Evolutionary conservation across 2,113 vertebrate species (phyloP).

Genomic region (Coryphaenoides rupestris): DNA sequence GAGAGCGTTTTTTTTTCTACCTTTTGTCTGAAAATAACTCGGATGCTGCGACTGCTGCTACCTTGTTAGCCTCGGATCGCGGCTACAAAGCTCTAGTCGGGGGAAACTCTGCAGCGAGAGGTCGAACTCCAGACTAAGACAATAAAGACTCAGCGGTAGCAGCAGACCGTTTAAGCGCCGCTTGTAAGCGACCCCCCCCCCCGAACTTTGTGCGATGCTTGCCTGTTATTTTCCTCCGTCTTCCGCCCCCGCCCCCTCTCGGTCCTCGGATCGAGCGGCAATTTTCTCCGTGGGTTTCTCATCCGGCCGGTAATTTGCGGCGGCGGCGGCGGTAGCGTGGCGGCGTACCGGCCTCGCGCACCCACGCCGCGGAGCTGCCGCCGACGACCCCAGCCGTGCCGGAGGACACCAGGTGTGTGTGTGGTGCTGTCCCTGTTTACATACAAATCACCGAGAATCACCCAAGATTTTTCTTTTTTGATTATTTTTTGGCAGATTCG

Average conservation of each 20-base stretch:
- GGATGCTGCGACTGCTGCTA: too few relatives aligned
- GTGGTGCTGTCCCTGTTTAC: neutral
- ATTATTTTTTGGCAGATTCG: neutral
- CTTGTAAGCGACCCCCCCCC: neutral
- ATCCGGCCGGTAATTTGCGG: constrained; percentile 48
- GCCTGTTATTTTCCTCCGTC: constrained; percentile 7
- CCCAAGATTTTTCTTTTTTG: neutral
- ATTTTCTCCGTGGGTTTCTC: constrained; percentile 39
- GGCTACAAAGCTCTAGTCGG: too few relatives aligned
- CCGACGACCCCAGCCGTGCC: constrained; percentile 22
- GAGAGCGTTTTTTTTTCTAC: too few relatives aligned
- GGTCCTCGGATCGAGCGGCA: constrained; percentile 13
- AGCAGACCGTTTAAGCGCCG: too few relatives aligned
- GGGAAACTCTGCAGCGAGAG: neutral
- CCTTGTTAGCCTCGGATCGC: too few relatives aligned
- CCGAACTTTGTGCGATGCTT: neutral
- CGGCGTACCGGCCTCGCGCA: constrained; percentile 4
- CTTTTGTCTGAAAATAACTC: too few relatives aligned
- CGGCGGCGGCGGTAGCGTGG: constrained; percentile 14
- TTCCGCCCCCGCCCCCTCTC: constrained; percentile 10
- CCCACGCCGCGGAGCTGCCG: constrained; percentile 16
- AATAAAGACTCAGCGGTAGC: too few relatives aligned
- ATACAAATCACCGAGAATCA: neutral
- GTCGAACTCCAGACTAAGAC: too few relatives aligned
- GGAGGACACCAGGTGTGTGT: constrained; percentile 23